These are phyloP conservation scores for Opisthograptis luteolata DNA, from an alignment of 2,888 invertebrate genomes.

Conservation along the genomic window DNA sequence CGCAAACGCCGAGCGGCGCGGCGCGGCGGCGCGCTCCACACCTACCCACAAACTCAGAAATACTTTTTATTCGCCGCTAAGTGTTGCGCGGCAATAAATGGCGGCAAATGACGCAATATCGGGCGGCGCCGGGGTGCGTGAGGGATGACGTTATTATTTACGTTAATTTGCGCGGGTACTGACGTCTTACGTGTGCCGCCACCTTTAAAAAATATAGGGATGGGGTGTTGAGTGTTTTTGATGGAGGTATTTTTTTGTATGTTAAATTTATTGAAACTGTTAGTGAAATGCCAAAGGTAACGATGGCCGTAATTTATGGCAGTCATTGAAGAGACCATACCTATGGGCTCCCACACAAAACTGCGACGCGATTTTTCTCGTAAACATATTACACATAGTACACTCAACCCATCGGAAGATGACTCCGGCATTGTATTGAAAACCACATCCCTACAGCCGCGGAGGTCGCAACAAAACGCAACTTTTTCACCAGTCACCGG, in stretches of 20 bases:
- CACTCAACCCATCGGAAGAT: not conserved
- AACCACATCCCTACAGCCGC: slow-evolving; percentile 25
- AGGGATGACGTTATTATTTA: slow-evolving; percentile 83
- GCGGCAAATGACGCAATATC: slow-evolving; percentile 76
- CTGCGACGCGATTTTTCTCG: too few relatives aligned
- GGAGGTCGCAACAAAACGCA: slow-evolving; percentile 41
- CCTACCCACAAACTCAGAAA: slow-evolving; percentile 56
- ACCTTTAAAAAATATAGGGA: slow-evolving; percentile 54
- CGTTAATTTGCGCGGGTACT: slow-evolving; percentile 81
- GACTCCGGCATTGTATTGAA: slow-evolving; percentile 7
- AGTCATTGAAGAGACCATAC: too few relatives aligned
- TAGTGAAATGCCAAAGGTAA: not conserved
- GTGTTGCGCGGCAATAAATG: slow-evolving; percentile 73
- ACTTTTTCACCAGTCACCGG: slow-evolving; percentile 70
- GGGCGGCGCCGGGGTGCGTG: slow-evolving; percentile 47
- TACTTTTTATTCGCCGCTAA: slow-evolving; percentile 77
- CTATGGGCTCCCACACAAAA: too few relatives aligned
- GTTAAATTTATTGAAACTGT: not conserved
- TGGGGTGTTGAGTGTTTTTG: slow-evolving; percentile 47
- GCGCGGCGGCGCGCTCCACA: slow-evolving; percentile 17
- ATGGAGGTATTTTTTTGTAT: not conserved
- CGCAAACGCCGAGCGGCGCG: not conserved
- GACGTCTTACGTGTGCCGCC: slow-evolving; percentile 76
- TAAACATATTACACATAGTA: too few relatives aligned
- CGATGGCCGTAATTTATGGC: not conserved